These are phyloP conservation scores for Palaemon carinicauda DNA, from an alignment of 1,140 invertebrate genomes.

Conservation along the genomic window DNA sequence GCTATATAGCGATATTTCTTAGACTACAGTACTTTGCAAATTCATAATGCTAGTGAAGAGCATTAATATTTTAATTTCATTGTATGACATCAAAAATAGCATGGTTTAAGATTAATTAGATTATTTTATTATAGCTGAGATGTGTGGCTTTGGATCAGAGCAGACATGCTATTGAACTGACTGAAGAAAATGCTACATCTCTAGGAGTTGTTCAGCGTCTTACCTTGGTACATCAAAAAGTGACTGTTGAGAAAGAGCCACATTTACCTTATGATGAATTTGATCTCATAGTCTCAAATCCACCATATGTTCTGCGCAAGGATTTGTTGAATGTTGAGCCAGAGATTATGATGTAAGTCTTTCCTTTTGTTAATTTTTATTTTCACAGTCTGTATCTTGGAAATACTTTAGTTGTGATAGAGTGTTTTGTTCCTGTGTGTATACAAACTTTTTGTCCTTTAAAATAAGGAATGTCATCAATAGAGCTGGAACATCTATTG, in stretches of 20 bases:
- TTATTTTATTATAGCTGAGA: conserved; percentile 36
- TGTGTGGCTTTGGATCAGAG: conserved; percentile 72
- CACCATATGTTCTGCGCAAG: conserved; percentile 72
- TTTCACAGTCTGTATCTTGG: no score
- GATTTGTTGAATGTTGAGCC: conserved; percentile 69
- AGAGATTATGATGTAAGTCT: conserved; percentile 71
- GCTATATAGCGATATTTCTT: no score
- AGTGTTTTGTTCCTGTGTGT: no score
- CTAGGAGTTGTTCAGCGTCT: conserved; percentile 67
- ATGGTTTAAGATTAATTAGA: no score
- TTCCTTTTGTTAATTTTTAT: background rate
- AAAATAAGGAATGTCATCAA: no score
- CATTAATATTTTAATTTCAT: no score
- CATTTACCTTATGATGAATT: conserved; percentile 63
- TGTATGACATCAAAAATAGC: no score
- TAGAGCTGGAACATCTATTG: no score
- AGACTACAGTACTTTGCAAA: no score
- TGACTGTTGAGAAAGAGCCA: conserved; percentile 64
- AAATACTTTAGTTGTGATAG: no score
- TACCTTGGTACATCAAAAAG: conserved; percentile 66
- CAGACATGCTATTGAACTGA: conserved; percentile 70
- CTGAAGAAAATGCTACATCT: conserved; percentile 69
- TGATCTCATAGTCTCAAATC: conserved; percentile 74
- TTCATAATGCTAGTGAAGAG: no score
- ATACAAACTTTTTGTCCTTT: no score